Evolutionary conservation across 2,888 invertebrate species (phyloP), one percentile per base, ranked within the genome.

Genomic region (Octonoba sinensis): DNA sequence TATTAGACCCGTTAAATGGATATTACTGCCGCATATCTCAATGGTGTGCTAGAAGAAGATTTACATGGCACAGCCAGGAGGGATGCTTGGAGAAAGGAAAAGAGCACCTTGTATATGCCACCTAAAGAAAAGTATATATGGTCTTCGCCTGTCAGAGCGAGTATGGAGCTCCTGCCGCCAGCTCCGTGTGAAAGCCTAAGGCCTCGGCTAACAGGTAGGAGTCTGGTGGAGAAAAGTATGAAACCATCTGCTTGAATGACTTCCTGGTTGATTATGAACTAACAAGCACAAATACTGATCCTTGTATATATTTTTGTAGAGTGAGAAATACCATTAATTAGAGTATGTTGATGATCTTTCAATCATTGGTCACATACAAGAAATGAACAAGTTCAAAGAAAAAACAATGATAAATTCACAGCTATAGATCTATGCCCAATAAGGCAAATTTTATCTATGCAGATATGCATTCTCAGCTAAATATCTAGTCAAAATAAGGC

Each of bases 11-110:
- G 44, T 15, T 66, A 82, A 64, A 62, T 77, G 64, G 77, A 79
- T 57, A 71, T 82, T 4, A 77, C 62, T 24, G 64, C 76, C 3
- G 77, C 65, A 22, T 82, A 82, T n/a, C 77, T 82, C 12, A 75
- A 76, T n/a, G n/a, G n/a, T n/a, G n/a, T n/a, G n/a, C n/a, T n/a
- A n/a, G n/a, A n/a, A n/a, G n/a, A n/a, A n/a, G n/a, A n/a, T n/a
- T n/a, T n/a, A n/a, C n/a, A n/a, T n/a, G n/a, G n/a, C n/a, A n/a
- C 46, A 62, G 13, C 71, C 66, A 22, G 54, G 71, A 81, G 44
- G 70, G 47, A 22, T 77, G 44, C 18, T 18, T 36, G 15, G 62
- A 18, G 18, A 20, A 70, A 24, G 74, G 27, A 36, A n/a, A n/a
- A n/a, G n/a, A n/a, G n/a, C 15, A 65, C 57, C 13, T 20, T 8